Evolutionary conservation across 2,797 vertebrate species (phyloP), one percentile per base, ranked within the genome.

Genomic region (Diglossa cyanea): DNA sequence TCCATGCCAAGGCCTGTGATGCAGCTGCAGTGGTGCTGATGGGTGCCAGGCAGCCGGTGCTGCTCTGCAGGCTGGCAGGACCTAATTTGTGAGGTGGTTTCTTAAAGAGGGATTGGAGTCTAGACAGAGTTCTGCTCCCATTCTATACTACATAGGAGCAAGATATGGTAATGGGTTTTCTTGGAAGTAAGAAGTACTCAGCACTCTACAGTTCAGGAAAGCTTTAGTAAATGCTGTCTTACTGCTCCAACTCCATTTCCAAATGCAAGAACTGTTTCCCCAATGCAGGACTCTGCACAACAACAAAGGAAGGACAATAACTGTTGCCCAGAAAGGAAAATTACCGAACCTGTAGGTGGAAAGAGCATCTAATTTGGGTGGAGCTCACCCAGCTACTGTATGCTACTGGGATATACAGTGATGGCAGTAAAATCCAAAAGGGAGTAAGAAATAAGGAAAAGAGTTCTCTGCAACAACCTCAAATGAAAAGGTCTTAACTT

Each of bases 1-100:
- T 77, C 18, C 3, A 1, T 21, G 26, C n/a, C 85, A 42, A 37
- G 42, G 70, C 35, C 47, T 30, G 47, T 3, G 28, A 53, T 24
- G 35, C 3, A 20, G 44, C 82, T 62, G 19, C 24, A 10, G 1
- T 17, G 40, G 35, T 50, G 70, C 68, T 57, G 9, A 23, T 0
- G 7, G 13, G 18, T 2, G 13, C 39, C 47, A 18, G 45, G 30
- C 33, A 10, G 13, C 28, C 0, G 0, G 1, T 33, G 15, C 78
- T 77, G 55, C 51, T 50, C 44, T 75, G 50, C 58, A 60, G 30
- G 30, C 67, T 47, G 5, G 8, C 48, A 10, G 3, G 11, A 14
- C n/a, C n/a, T 39, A 17, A 33, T 47, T 48, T 17, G 19, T 31
- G 10, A 57, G 10, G n/a, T 7, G 37, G 11, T 50, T 86, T 65